A percentile compares a stretch with the other conserved stretches of the same genome.
Evolutionary conservation across 2,113 vertebrate species (phyloP).

Genomic region (Thunnus maccoyii): DNA sequence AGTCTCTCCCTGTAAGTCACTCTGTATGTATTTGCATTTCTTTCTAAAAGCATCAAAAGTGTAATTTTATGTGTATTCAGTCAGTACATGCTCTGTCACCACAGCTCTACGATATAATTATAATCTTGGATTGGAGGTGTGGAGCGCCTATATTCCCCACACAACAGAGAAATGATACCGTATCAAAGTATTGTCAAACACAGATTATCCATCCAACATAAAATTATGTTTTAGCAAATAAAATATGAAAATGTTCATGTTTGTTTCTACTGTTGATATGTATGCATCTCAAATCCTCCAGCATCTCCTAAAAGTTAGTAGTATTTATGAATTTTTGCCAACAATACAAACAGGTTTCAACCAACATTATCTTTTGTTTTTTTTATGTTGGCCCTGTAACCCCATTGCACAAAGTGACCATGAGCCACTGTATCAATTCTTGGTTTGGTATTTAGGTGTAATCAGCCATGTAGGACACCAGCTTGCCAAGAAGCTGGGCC

Average conservation of each 20-base stretch:
- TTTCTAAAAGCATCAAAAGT: no score
- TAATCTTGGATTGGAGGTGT: no score
- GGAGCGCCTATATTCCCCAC: no score
- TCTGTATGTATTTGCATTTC: no score
- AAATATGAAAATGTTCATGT: background rate
- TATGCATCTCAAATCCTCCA: background rate
- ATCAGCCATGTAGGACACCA: constrained; percentile 98
- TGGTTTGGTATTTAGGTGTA: constrained; percentile 94
- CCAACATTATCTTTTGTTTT: constrained; percentile 85
- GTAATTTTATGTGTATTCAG: no score
- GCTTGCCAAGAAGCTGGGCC: constrained; percentile 91
- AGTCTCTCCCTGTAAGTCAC: no score
- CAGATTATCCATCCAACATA: background rate
- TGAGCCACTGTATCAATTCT: constrained; percentile 97
- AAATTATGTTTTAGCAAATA: background rate
- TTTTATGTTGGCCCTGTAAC: constrained; percentile 62
- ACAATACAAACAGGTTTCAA: constrained; percentile 90
- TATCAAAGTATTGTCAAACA: background rate
- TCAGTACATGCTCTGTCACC: background rate
- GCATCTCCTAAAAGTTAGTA: background rate
- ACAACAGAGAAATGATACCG: no score
- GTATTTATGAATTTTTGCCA: constrained; percentile 18
- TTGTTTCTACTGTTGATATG: background rate
- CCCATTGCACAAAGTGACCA: constrained; percentile 90
- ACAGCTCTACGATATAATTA: background rate